Percentiles rank a stretch among this genome's conserved stretches.
phyloP scores from a whole-genome alignment of 2,113 vertebrate genomes.

The Rana temporaria region DNA sequence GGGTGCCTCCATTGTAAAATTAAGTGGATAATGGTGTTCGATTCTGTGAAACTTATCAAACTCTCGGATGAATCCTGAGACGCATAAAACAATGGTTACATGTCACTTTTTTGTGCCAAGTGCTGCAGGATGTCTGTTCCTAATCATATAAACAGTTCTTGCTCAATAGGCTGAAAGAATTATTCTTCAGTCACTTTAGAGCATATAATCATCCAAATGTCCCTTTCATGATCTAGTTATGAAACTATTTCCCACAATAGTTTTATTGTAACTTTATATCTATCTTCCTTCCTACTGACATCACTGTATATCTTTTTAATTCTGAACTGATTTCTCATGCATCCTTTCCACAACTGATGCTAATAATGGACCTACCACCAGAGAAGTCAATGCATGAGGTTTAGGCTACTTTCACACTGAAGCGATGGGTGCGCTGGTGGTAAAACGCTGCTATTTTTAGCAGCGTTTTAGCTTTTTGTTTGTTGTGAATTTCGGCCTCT shows the following conservation, averaged over 20 bases:
- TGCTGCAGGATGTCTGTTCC: conserved; percentile 15
- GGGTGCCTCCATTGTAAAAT: conserved; percentile 26
- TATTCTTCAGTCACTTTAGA: conserved; percentile 20
- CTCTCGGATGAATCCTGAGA: conserved; percentile 27
- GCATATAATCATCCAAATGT: background rate
- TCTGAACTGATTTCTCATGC: too few relatives aligned
- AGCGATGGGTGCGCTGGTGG: too few relatives aligned
- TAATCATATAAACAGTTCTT: conserved; percentile 8
- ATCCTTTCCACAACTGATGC: too few relatives aligned
- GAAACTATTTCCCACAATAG: background rate
- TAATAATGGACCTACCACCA: too few relatives aligned
- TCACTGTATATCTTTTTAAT: too few relatives aligned
- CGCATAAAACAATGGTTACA: conserved; percentile 15
- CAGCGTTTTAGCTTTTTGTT: too few relatives aligned
- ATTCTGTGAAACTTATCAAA: conserved; percentile 31
- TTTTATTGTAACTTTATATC: conserved; percentile 7
- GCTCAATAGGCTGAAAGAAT: conserved; percentile 15
- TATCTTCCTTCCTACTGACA: background rate
- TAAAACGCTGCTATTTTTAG: too few relatives aligned
- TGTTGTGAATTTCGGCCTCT: too few relatives aligned
- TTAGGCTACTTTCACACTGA: too few relatives aligned
- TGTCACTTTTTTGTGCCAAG: conserved; percentile 18
- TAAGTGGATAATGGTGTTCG: conserved; percentile 34
- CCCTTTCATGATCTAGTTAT: conserved; percentile 17
- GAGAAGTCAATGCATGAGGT: too few relatives aligned